A percentile compares a stretch with the other conserved stretches of the same genome.
phyloP scores from a whole-genome alignment of 2,797 vertebrate species.

The Crocidura indochinensis region DNA sequence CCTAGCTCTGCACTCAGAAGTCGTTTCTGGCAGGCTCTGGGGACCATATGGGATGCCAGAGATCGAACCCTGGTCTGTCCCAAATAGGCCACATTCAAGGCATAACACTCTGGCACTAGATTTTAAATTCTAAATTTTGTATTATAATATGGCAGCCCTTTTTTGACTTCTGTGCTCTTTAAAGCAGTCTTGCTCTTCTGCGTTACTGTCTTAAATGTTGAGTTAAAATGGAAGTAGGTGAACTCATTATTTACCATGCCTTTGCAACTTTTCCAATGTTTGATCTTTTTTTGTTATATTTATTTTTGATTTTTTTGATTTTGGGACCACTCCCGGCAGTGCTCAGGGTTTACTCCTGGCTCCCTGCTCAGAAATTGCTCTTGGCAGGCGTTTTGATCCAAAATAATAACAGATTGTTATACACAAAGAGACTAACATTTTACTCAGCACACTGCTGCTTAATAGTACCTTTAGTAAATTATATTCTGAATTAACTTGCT shows the following conservation, averaged over 20 bases:
- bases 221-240: conserved; percentile 49
- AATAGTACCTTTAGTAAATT: conserved; percentile 53
- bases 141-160: not conserved
- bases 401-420: conserved; percentile 42
- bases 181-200: conserved; percentile 58
- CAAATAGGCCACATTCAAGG: too few species aligned
- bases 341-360: too few species aligned
- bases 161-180: conserved; percentile 30
- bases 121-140: conserved; percentile 53
- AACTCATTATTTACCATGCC: conserved; percentile 58
- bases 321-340: too few species aligned
- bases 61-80: too few species aligned
- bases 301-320: too few species aligned
- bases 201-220: conserved; percentile 16
- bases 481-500: conserved; percentile 40
- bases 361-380: too few species aligned
- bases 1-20: too few species aligned
- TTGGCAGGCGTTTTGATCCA: conserved; percentile 46
- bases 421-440: conserved; percentile 45
- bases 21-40: too few species aligned
- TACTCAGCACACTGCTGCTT: conserved; percentile 15
- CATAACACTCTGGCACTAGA: not conserved
- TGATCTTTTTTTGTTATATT: too few species aligned
- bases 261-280: conserved; percentile 49
- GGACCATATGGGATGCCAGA: too few species aligned